A percentile compares a stretch with the other conserved stretches of the same genome.
These are phyloP conservation scores for Sclerurus mexicanus DNA, from an alignment of 2,113 vertebrate species.

Conservation along the genomic window DNA sequence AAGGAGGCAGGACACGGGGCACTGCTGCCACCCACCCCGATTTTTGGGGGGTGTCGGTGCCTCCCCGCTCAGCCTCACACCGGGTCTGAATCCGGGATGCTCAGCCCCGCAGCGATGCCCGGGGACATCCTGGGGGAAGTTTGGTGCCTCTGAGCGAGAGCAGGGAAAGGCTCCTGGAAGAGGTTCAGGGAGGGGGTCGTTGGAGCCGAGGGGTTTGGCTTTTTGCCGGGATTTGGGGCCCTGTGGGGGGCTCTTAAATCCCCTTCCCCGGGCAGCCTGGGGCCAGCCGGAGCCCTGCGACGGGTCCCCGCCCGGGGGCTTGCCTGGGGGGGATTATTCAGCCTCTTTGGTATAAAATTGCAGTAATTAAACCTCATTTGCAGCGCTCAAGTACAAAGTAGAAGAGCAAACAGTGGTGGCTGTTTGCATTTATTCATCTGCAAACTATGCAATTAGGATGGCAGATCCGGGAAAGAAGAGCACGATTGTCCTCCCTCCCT, in stretches of 20 bases:
- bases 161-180: neutral
- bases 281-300: neutral
- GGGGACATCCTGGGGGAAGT: neutral
- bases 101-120: neutral
- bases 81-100: neutral
- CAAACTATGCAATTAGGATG: conserved; percentile 25
- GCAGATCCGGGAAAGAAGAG: neutral
- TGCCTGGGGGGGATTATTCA: neutral
- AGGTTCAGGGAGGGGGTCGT: neutral
- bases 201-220: neutral
- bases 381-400: neutral
- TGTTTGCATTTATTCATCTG: conserved; percentile 30
- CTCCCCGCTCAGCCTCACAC: fast-evolving
- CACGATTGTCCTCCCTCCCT: neutral
- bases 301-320: neutral
- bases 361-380: conserved; percentile 6
- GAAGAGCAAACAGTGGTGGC: neutral
- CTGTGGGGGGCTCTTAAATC: fast-evolving
- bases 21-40: fast-evolving
- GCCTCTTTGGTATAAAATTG: neutral
- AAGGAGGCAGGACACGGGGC: fast-evolving
- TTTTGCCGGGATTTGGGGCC: neutral
- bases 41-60: fast-evolving
- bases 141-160: fast-evolving
- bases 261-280: fast-evolving